Evolutionary conservation across 2,113 vertebrate species (phyloP), one percentile per base, ranked within the genome.

Genomic region (Phrynosoma platyrhinos): DNA sequence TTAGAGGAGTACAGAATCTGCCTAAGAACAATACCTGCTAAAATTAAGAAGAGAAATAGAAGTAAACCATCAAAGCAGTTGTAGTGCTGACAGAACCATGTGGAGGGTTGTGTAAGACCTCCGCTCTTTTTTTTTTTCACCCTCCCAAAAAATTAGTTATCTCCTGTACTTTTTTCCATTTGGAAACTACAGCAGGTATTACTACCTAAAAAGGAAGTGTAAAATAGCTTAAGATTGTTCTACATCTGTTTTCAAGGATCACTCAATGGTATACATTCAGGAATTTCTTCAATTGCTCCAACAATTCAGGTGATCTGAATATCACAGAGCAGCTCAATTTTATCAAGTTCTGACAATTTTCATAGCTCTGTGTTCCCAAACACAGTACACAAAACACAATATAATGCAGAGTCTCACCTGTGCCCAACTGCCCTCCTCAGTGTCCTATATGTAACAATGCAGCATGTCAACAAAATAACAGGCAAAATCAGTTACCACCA

Each of bases 341-440:
- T 52, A 1, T 30, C 52, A 23, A 2, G 23, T 36, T 36, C 55
- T 10, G 12, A 2, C 10, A 12, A 75, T 12, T 66, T 12, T 21
- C 27, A 66, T 23, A 40, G 25, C 25, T 69, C 75, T 2, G 0
- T 0, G 5, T 42, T 85, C 42, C 84, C 52, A 89, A 87, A 23
- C 0, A 13, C 18, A 75, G 64, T 1, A 0, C 74, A 66, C 76
- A 0, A 0, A 0, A 13, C 55, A 62, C 52, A 64, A 4, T 78
- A n/a, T 47, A 58, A 88, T 87, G 30, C 0, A 0, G n/a, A 58
- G 80, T 91, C 98, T 98, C 97, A 99, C 98, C 98, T 99, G 98
- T 86, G 98, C 98, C 98, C 98, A 99, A 97, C 98, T 99, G 94
- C 98, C 98, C 94, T 99, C 98, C 96, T 99, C 98, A 95, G 97